Evolutionary conservation across 2,888 invertebrate species (phyloP).

Genomic region (Lacanobia oleracea): DNA sequence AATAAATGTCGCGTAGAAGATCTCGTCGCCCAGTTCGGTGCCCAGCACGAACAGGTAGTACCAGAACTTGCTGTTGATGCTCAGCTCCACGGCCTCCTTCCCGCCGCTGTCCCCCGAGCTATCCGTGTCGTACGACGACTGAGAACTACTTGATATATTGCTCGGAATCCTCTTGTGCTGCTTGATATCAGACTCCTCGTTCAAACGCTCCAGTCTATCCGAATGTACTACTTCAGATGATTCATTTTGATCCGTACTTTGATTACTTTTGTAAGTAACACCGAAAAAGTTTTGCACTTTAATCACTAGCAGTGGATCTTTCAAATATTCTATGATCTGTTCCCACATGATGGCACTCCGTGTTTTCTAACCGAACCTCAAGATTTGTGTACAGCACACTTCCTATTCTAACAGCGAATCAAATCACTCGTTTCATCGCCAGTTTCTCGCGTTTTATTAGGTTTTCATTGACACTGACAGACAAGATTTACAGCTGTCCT

Average conservation of each 20-base stretch:
- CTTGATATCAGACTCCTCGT: conserved; percentile 76
- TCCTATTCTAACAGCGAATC: conserved; percentile 23
- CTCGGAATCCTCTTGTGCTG: conserved; percentile 84
- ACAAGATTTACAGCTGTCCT: neutral
- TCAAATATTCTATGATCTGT: conserved; percentile 92
- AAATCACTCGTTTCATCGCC: conserved; percentile 32
- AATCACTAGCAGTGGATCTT: conserved; percentile 94
- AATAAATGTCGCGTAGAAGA: conserved; percentile 97
- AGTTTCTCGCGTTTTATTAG: conserved; percentile 33
- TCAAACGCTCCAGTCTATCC: conserved; percentile 73
- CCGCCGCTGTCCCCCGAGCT: conserved; percentile 78
- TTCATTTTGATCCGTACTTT: conserved; percentile 72
- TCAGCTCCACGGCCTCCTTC: conserved; percentile 84
- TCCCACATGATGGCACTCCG: conserved; percentile 81
- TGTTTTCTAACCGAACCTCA: conserved; percentile 19
- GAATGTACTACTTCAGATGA: conserved; percentile 77
- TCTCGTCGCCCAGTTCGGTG: conserved; percentile 96
- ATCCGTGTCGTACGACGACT: conserved; percentile 84
- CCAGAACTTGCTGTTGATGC: conserved; percentile 94
- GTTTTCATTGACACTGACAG: conserved; percentile 28
- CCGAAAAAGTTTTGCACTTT: conserved; percentile 95
- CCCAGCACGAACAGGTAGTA: conserved; percentile 96
- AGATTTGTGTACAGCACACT: conserved; percentile 35
- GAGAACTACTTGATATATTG: conserved; percentile 83
- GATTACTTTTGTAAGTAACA: conserved; percentile 88